Percentiles rank a stretch among this genome's conserved stretches.
Evolutionary conservation across 53 echinoderm and acorn worm genomes (phyloP).

Genomic region (Echinarachnius parma): DNA sequence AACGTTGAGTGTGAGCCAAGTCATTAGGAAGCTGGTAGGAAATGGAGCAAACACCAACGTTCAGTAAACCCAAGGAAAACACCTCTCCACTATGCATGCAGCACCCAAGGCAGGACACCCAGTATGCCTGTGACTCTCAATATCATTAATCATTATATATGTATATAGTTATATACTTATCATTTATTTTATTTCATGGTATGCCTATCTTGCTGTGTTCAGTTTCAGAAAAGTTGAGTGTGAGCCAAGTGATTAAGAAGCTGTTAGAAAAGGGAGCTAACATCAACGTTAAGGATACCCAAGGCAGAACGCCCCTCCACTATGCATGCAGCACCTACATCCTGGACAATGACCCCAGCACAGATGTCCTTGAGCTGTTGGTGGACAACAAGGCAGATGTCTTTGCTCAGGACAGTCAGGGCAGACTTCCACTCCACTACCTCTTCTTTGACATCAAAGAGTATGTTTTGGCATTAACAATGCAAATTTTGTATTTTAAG

Average conservation of each 20-base stretch:
- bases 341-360: constrained; percentile 69
- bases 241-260: constrained; percentile 28
- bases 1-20: background rate
- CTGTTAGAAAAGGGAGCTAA: constrained; percentile 66
- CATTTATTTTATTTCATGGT: too few species aligned
- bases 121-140: too few species aligned
- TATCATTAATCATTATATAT: too few species aligned
- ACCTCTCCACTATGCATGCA: constrained; percentile 89
- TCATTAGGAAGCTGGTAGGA: constrained; percentile 58
- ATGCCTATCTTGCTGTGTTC: too few species aligned
- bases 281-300: constrained; percentile 67
- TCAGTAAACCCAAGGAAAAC: constrained; percentile 60
- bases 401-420: constrained; percentile 65
- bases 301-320: constrained; percentile 78
- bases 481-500: too few species aligned
- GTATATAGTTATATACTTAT: too few species aligned
- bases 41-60: constrained; percentile 71
- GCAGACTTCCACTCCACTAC: constrained; percentile 85
- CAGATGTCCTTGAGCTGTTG: constrained; percentile 71
- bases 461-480: constrained; percentile 47
- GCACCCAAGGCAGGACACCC: too few species aligned
- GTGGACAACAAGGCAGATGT: constrained; percentile 82
- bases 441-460: constrained; percentile 64
- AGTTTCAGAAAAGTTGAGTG: background rate
- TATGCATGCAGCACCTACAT: constrained; percentile 81